Evolutionary conservation across 1,140 invertebrate species (phyloP), one percentile per base, ranked within the genome.

Genomic region (Ceratina calcarata): DNA sequence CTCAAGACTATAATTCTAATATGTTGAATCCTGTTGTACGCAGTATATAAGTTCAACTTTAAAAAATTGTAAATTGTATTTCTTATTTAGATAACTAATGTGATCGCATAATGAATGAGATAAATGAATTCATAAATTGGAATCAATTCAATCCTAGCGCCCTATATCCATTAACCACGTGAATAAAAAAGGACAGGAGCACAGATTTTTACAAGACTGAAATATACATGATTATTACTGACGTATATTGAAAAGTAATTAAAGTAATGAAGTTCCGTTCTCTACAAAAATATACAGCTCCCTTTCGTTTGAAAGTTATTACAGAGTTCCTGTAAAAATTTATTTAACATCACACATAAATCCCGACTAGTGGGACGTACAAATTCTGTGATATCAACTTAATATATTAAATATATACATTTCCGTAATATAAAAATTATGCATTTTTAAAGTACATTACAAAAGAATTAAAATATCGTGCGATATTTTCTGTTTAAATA

Each of bases 401-500:
- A 69, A 77, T 61, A 51, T 64, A 71, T 71, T 16, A 45, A 32
- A 27, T 78, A 78, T 78, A 12, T 78, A 78, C 76, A 71, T 20
- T 8, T 71, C 37, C 16, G 27, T 72, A 62, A 55, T 71, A 64
- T 37, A 64, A 55, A 64, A 78, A 57, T 45, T 78, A 32, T 27
- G 53, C 27, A 12, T 55, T 55, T 18, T 71, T 55, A 64, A 71
- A 78, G 16, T 78, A 72, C 53, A 49, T 68, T 68, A 60, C 13
- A 72, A 45, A 57, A 45, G n/a, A 55, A 64, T 70, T 78, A 62
- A 62, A 72, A 64, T 64, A 74, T 74, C n/a, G 20, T 37, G 32
- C 37, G 37, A 0, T 20, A 53, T 37, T 64, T 20, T n/a, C 51
- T 53, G 16, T 45, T 45, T 45, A 45, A 64, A 64, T 45, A 55